Conservation (phyloP, 2,888 invertebrate genomes). For the Leucophora obtusa region DNA sequence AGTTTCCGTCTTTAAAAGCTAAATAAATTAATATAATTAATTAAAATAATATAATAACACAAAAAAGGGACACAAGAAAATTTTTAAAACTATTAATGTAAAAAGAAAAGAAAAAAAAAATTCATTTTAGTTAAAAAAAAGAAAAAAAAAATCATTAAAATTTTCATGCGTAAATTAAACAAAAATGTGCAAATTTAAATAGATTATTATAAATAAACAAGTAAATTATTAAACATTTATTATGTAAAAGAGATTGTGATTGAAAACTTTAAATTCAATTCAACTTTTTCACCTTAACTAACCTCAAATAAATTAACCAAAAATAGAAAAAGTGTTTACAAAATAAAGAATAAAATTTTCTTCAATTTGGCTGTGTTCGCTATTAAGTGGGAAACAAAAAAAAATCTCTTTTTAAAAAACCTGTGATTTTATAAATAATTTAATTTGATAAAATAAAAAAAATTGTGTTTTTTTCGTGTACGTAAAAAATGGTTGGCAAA, state of each 20-base stretch:
- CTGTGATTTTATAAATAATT: constrained; percentile 1
- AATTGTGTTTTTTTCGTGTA: constrained; percentile 24
- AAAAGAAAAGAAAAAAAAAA: too few relatives aligned
- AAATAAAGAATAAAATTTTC: neutral
- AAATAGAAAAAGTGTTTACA: constrained; percentile 14
- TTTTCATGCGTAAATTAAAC: neutral
- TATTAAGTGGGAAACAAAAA: neutral
- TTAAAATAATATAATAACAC: constrained; percentile 19
- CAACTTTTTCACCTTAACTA: constrained; percentile 11
- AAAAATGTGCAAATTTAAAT: constrained; percentile 45
- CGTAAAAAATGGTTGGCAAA: constrained; percentile 77
- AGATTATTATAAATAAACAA: neutral
- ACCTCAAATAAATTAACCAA: constrained; percentile 26
- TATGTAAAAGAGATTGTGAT: constrained; percentile 13
- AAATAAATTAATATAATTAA: constrained; percentile 31
- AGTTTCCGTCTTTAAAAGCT: constrained; percentile 5
- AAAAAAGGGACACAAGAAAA: constrained; percentile 23
- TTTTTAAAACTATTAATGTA: constrained; percentile 18
- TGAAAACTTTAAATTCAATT: constrained; percentile 1
- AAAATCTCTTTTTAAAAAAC: constrained; percentile 5
- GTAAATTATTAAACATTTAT: constrained; percentile 13
- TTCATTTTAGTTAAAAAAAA: too few relatives aligned
- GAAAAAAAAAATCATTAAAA: constrained; percentile 9
- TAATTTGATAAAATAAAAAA: constrained; percentile 9
- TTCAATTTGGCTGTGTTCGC: neutral